Conservation (phyloP, 2,797 vertebrate genomes). For the Muraenolepis orangiensis region DNA sequence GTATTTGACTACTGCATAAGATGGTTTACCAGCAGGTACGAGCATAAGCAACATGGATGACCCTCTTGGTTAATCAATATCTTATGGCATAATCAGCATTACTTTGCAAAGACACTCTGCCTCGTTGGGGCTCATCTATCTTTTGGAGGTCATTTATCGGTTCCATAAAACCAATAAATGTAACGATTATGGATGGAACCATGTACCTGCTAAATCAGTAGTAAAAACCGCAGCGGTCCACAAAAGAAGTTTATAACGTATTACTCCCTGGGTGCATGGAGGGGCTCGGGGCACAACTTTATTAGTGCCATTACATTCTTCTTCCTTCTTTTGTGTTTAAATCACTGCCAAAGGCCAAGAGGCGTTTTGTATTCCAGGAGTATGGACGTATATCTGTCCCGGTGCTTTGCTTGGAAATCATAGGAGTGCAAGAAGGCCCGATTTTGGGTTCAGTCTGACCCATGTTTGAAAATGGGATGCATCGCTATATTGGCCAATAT, state of each 20-base stretch:
- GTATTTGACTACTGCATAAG: background rate
- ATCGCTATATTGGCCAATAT: background rate
- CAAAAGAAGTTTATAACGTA: slow-evolving; percentile 6
- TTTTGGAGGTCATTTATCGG: background rate
- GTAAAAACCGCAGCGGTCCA: background rate
- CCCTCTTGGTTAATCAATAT: background rate
- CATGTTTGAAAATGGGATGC: background rate
- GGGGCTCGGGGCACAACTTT: background rate
- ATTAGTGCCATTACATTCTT: background rate
- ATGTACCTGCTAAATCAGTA: background rate
- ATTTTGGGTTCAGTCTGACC: background rate
- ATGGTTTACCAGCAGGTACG: background rate
- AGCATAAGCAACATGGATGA: background rate
- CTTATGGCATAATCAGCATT: background rate
- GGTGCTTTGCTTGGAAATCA: background rate
- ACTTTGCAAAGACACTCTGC: background rate
- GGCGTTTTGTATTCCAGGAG: slow-evolving; percentile 7
- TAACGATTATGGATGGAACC: background rate
- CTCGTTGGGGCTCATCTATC: background rate
- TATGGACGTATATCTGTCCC: background rate
- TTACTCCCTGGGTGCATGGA: background rate
- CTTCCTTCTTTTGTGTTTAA: slow-evolving; percentile 1
- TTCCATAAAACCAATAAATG: background rate
- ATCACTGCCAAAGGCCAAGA: slow-evolving; percentile 8
- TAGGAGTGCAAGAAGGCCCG: background rate